Conservation (phyloP, 2,797 vertebrate genomes). For the Ambastaia sidthimunki region DNA sequence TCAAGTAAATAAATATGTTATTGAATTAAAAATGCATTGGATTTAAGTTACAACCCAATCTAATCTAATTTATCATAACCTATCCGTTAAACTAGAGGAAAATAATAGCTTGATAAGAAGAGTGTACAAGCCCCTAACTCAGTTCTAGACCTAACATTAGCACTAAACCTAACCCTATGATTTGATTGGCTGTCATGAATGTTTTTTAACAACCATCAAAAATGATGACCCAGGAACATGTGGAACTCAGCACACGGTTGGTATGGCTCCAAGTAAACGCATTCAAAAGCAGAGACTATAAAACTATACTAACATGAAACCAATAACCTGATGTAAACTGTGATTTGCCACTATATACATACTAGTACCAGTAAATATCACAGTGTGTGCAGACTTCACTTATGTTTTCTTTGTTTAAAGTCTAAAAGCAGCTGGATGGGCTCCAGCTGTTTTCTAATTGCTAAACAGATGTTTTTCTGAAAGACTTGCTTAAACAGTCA, state of each 20-base stretch:
- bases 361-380: background rate
- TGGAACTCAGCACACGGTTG: background rate
- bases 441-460: slow-evolving; percentile 3
- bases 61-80: no score
- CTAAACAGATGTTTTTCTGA: slow-evolving; percentile 34
- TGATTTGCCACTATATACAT: background rate
- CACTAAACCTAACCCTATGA: no score
- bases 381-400: background rate
- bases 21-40: no score
- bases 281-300: background rate
- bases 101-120: no score
- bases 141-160: no score
- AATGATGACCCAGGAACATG: background rate
- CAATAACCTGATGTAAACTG: background rate
- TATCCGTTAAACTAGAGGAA: no score
- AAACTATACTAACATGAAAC: background rate
- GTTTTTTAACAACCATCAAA: no score
- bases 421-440: slow-evolving; percentile 4
- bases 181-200: background rate
- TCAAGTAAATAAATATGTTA: no score
- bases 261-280: background rate
- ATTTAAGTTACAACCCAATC: no score
- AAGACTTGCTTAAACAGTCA: background rate
- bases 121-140: no score
- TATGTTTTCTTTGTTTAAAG: background rate